phyloP scores from a whole-genome alignment of 2,797 vertebrate genomes.

The Sus cebifrons region DNA sequence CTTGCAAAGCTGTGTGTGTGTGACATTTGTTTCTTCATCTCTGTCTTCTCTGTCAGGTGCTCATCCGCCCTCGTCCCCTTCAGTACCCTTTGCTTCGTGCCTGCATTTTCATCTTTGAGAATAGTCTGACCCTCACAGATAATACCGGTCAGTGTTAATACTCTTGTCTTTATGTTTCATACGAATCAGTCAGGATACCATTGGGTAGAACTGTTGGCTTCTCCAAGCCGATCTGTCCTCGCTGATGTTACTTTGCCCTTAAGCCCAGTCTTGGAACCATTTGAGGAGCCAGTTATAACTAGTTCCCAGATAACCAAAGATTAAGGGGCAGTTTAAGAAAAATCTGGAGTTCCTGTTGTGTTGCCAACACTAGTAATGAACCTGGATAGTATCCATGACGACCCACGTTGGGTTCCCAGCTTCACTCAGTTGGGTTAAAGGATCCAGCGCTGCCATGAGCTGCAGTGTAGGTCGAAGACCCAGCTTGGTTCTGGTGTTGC shows the following conservation, averaged over 20 bases:
- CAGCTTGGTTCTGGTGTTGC: no score
- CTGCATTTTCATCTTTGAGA: background rate
- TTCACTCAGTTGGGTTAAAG: no score
- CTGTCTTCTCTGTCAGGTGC: background rate
- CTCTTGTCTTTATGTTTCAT: background rate
- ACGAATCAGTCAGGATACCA: background rate
- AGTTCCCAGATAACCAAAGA: conserved; percentile 4
- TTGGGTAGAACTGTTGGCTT: background rate
- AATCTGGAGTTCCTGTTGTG: no score
- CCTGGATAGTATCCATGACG: no score
- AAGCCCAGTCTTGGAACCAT: background rate
- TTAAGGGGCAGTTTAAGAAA: conserved; percentile 18
- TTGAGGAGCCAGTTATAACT: conserved; percentile 28
- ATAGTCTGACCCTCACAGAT: background rate
- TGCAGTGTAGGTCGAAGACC: no score
- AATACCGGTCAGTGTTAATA: background rate
- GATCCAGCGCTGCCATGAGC: no score
- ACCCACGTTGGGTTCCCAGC: no score
- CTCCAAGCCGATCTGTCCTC: background rate
- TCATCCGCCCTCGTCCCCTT: background rate
- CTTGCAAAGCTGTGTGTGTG: background rate
- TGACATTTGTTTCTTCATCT: background rate
- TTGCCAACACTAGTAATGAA: no score
- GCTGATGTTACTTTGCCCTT: background rate
- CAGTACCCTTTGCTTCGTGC: background rate